phyloP scores from a whole-genome alignment of 2,797 vertebrate species.

The Numenius phaeopus region DNA sequence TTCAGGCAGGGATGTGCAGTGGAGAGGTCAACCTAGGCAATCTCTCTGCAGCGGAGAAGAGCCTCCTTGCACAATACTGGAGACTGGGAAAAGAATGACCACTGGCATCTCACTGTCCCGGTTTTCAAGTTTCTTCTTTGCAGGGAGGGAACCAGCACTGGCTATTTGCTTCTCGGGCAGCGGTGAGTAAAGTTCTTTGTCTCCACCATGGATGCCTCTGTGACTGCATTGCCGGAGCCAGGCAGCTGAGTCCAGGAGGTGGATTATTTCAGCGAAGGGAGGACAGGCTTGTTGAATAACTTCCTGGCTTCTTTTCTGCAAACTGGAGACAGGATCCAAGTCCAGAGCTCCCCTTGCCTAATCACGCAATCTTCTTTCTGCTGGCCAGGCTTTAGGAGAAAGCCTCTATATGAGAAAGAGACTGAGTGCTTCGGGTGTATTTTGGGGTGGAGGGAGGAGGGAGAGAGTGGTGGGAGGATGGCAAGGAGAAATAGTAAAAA shows the following conservation, averaged over 20 bases:
- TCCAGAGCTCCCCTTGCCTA: not conserved
- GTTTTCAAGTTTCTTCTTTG: not conserved
- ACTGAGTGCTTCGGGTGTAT: not conserved
- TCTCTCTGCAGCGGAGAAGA: rapidly evolving
- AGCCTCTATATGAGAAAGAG: not conserved
- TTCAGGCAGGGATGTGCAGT: not conserved
- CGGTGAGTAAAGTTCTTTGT: rapidly evolving
- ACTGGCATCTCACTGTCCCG: not conserved
- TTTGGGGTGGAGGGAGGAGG: not conserved
- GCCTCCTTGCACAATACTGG: not conserved
- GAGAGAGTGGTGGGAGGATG: not conserved
- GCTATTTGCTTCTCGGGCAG: not conserved
- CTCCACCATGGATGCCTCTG: not conserved
- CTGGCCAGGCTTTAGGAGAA: not conserved
- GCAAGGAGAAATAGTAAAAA: not conserved
- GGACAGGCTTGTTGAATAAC: not conserved
- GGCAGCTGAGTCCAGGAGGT: not conserved
- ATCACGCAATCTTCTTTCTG: not conserved
- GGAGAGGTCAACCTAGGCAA: not conserved
- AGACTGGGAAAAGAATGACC: not conserved
- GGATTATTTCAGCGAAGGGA: not conserved
- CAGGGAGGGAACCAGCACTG: not conserved
- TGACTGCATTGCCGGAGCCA: rapidly evolving
- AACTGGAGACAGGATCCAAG: not conserved
- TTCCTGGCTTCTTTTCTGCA: not conserved